Evolutionary conservation across 2,797 vertebrate species (phyloP).

Genomic region (Brotogeris chrysoptera): DNA sequence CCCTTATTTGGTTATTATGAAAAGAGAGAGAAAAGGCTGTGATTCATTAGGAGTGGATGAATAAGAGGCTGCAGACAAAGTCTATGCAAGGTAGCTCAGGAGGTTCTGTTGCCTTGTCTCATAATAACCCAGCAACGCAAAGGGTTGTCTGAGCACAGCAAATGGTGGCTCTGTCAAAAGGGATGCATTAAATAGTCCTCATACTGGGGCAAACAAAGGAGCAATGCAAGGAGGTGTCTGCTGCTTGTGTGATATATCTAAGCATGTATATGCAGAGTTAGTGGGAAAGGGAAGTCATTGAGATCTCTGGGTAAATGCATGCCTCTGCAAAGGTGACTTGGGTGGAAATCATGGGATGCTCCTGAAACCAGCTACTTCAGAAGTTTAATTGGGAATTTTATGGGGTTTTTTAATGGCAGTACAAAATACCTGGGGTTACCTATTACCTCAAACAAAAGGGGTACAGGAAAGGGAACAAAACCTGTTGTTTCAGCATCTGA

Average conservation of each 20-base stretch:
- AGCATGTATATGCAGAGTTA: not conserved
- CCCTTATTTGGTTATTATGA: slow-evolving; percentile 45
- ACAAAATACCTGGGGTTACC: not conserved
- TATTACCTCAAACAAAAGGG: not conserved
- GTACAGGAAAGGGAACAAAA: not conserved
- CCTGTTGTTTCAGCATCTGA: not conserved
- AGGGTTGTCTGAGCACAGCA: not conserved
- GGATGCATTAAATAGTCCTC: not conserved
- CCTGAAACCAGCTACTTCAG: not conserved
- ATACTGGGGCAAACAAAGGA: not conserved
- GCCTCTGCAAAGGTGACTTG: not conserved
- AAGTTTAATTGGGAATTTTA: not conserved
- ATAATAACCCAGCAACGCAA: not conserved
- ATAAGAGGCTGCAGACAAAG: not conserved
- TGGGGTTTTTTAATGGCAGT: not conserved
- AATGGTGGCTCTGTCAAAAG: not conserved
- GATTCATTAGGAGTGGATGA: slow-evolving; percentile 38
- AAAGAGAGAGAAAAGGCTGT: slow-evolving; percentile 24
- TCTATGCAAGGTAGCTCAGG: not conserved
- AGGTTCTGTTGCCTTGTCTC: not conserved
- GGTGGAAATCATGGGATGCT: not conserved
- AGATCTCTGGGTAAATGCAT: not conserved
- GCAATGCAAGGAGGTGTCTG: not conserved
- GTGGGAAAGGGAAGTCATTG: not conserved
- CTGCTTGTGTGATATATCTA: not conserved